A percentile compares a stretch with the other conserved stretches of the same genome.
Evolutionary conservation across 1,140 invertebrate genomes (phyloP).

Genomic region (Melanaphis sacchari): DNA sequence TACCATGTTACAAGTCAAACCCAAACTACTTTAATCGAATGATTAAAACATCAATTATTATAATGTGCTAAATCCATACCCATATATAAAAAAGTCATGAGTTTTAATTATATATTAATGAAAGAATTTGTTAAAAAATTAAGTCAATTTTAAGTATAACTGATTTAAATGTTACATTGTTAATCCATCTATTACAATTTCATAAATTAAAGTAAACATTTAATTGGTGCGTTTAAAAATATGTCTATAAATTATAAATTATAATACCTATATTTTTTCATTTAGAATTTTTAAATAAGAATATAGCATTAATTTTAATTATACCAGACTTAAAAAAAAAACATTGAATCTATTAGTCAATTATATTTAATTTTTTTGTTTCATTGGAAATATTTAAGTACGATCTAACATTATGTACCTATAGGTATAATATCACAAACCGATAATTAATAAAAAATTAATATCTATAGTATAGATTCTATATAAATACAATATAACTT

Average conservation of each 20-base stretch:
- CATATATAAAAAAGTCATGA: too few relatives aligned
- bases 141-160: background rate
- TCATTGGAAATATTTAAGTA: background rate
- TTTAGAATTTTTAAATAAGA: background rate
- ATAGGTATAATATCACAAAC: background rate
- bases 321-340: background rate
- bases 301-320: background rate
- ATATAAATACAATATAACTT: background rate
- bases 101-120: background rate
- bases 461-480: background rate
- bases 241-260: background rate
- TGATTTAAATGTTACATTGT: background rate
- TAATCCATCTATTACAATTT: background rate
- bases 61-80: too few relatives aligned
- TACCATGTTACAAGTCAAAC: background rate
- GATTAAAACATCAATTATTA: background rate
- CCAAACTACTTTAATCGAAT: background rate
- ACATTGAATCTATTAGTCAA: background rate
- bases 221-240: background rate
- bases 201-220: background rate
- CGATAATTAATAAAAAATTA: background rate
- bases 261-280: background rate
- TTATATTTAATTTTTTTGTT: background rate
- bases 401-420: background rate
- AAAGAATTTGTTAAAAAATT: background rate